These are phyloP conservation scores for Apis dorsata DNA, from an alignment of 1,140 invertebrate species.

Conservation along the genomic window DNA sequence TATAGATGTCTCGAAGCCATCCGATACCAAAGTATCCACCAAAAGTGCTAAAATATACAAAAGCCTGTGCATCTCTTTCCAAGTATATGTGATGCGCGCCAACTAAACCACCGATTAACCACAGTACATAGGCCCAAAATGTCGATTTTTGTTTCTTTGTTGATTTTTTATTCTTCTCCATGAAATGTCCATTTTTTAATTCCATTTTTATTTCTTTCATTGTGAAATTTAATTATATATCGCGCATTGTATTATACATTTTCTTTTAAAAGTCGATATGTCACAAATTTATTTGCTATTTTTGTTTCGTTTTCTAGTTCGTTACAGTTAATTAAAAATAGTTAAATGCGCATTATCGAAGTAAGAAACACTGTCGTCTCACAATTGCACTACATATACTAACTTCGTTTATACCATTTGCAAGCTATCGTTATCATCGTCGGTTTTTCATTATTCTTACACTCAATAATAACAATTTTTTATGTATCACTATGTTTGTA, in stretches of 20 bases:
- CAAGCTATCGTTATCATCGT: not conserved
- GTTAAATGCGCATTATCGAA: not conserved
- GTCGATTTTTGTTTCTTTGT: slow-evolving; percentile 57
- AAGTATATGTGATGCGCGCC: slow-evolving; percentile 96
- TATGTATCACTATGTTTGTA: not conserved
- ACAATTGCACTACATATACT: not conserved
- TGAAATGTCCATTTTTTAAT: slow-evolving; percentile 36
- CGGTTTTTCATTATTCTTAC: not conserved
- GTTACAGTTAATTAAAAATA: not conserved
- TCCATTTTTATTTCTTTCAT: slow-evolving; percentile 10
- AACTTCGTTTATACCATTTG: not conserved
- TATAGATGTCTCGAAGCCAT: slow-evolving; percentile 92
- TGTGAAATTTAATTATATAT: not conserved
- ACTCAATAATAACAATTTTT: not conserved
- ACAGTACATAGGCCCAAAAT: slow-evolving; percentile 87
- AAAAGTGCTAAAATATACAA: slow-evolving; percentile 91
- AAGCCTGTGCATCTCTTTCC: slow-evolving; percentile 92
- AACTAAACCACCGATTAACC: slow-evolving; percentile 92
- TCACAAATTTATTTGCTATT: too few species aligned
- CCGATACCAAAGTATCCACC: slow-evolving; percentile 93
- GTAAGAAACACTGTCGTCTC: not conserved
- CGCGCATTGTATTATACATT: not conserved
- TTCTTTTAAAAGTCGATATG: too few species aligned
- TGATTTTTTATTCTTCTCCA: slow-evolving; percentile 5
- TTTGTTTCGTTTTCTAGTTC: not conserved